phyloP scores from a whole-genome alignment of 2,797 vertebrate species.

The Ptychobarbus kaznakovi region DNA sequence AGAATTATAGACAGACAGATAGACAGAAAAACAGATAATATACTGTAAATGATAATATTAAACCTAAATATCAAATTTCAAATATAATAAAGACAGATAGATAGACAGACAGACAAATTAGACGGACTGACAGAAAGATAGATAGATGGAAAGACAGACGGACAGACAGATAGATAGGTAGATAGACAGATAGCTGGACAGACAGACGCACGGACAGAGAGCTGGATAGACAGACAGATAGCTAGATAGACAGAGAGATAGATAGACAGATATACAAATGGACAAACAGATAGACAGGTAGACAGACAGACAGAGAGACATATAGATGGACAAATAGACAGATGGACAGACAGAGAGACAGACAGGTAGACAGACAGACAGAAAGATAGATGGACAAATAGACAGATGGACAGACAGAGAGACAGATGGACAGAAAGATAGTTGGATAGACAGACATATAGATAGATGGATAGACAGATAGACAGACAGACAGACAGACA shows the following conservation, averaged over 20 bases:
- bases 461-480: background rate
- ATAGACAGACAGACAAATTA: too few species aligned
- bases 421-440: background rate
- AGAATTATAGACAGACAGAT: background rate
- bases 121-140: too few species aligned
- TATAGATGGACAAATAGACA: too few species aligned
- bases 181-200: too few species aligned
- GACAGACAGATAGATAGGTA: fast-evolving
- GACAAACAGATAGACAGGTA: too few species aligned
- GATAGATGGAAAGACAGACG: fast-evolving
- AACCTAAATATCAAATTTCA: too few species aligned
- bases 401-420: background rate
- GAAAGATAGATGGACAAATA: fast-evolving
- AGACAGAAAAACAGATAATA: background rate
- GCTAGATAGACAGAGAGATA: fast-evolving
- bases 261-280: too few species aligned
- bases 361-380: background rate
- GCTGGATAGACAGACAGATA: background rate
- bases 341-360: too few species aligned
- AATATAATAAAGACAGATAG: too few species aligned
- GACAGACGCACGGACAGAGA: too few species aligned
- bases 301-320: too few species aligned
- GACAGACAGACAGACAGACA: background rate
- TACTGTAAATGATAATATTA: too few species aligned
- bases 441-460: background rate